Percentiles rank a stretch among this genome's conserved stretches.
Conservation (phyloP, 2,888 invertebrate genomes). For the Tipula unca region DNA sequence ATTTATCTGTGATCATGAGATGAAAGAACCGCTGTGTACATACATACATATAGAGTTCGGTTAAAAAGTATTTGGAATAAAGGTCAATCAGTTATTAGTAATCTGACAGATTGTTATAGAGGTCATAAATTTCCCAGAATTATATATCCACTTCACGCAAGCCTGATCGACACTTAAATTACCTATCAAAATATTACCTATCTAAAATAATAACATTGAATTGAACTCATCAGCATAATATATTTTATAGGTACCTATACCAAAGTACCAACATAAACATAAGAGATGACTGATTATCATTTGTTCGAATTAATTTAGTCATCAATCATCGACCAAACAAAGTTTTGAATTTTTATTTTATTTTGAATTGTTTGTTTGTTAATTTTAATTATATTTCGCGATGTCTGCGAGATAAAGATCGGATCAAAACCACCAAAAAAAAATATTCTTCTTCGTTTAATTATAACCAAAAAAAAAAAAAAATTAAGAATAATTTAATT, state of each 20-base stretch:
- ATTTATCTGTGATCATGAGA: not conserved
- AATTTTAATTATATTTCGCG: not conserved
- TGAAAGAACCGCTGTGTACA: not conserved
- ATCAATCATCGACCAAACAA: not conserved
- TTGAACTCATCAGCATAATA: not conserved
- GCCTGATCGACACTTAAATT: not conserved
- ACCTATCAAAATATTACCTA: not conserved
- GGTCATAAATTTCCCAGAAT: not conserved
- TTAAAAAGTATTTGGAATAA: not conserved
- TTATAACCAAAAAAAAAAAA: not conserved
- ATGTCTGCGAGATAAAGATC: not conserved
- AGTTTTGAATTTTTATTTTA: not conserved
- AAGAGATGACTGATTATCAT: not conserved
- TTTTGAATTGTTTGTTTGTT: not conserved
- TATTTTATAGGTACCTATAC: not conserved
- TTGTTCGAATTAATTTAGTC: slow-evolving; percentile 14
- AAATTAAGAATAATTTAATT: not conserved
- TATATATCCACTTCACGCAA: not conserved
- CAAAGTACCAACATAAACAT: too few relatives aligned
- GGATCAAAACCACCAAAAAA: not conserved
- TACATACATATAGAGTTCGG: not conserved
- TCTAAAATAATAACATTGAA: not conserved
- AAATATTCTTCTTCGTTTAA: not conserved
- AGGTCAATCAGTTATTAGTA: not conserved
- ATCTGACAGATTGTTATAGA: not conserved